These are phyloP conservation scores for Enteromius paludinosus DNA, from an alignment of 2,797 vertebrate genomes.

Conservation along the genomic window DNA sequence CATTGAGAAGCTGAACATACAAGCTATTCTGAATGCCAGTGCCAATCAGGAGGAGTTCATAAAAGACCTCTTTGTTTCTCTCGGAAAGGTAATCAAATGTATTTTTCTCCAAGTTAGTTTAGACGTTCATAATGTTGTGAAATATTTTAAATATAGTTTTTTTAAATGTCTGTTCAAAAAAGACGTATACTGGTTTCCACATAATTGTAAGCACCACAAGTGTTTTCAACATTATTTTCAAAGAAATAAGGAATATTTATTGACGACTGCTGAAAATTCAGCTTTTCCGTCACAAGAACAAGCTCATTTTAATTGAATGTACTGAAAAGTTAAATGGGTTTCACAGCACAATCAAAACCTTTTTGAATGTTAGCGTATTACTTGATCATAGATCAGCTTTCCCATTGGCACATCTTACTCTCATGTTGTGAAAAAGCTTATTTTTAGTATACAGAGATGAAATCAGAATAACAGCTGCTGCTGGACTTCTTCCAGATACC, in stretches of 20 bases:
- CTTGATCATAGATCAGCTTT: neutral
- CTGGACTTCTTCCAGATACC: constrained; percentile 78
- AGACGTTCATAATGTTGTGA: neutral
- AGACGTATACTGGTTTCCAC: neutral
- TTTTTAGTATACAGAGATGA: neutral
- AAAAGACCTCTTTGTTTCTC: constrained; percentile 86
- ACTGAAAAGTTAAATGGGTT: neutral
- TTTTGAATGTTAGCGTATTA: too few relatives aligned
- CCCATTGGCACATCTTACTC: neutral
- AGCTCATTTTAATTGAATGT: neutral
- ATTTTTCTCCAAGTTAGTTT: neutral
- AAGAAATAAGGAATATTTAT: neutral
- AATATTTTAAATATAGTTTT: neutral
- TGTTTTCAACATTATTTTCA: neutral
- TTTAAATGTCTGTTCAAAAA: too few relatives aligned
- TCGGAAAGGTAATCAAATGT: constrained; percentile 82
- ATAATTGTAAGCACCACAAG: neutral
- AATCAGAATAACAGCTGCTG: neutral
- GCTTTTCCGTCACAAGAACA: neutral
- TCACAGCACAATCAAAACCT: too few relatives aligned
- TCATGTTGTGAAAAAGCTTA: neutral
- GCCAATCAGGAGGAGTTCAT: constrained; percentile 85
- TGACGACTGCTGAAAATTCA: neutral
- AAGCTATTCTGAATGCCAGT: constrained; percentile 87
- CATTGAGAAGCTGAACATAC: constrained; percentile 95